phyloP scores from a whole-genome alignment of 2,113 vertebrate species.

The Eretmochelys imbricata region DNA sequence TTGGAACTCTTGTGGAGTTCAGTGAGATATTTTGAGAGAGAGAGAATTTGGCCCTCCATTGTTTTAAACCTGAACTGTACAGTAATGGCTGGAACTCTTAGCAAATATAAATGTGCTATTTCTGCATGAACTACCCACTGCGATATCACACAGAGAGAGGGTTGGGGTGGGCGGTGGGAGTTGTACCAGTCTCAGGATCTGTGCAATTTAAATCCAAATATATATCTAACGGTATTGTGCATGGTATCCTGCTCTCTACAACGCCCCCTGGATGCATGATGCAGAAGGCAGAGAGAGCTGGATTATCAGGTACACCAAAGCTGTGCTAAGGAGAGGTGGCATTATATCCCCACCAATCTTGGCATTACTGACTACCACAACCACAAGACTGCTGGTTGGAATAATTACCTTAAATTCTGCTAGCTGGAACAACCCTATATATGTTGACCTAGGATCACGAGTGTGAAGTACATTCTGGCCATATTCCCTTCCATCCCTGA shows the following conservation, averaged over 20 bases:
- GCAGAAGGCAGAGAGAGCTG: rapidly evolving
- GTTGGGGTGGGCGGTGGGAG: neutral
- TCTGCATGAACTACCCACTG: neutral
- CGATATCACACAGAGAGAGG: neutral
- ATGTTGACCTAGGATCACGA: neutral
- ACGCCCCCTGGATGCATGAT: neutral
- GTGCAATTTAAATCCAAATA: neutral
- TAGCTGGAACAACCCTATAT: rapidly evolving
- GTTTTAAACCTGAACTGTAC: neutral
- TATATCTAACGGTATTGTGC: neutral
- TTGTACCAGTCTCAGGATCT: neutral
- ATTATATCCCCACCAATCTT: neutral
- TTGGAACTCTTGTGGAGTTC: neutral
- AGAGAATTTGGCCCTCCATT: neutral
- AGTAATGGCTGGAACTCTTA: neutral
- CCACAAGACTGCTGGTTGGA: neutral
- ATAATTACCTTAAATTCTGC: neutral
- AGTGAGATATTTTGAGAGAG: neutral
- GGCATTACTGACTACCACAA: rapidly evolving
- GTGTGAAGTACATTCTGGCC: too few relatives aligned
- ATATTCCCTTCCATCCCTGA: too few relatives aligned
- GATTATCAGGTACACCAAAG: neutral
- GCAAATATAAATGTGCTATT: rapidly evolving
- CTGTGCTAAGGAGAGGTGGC: rapidly evolving
- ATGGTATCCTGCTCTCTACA: neutral